Evolutionary conservation across 2,797 vertebrate species (phyloP), one percentile per base, ranked within the genome.

Genomic region (Dromococcyx pavoninus): DNA sequence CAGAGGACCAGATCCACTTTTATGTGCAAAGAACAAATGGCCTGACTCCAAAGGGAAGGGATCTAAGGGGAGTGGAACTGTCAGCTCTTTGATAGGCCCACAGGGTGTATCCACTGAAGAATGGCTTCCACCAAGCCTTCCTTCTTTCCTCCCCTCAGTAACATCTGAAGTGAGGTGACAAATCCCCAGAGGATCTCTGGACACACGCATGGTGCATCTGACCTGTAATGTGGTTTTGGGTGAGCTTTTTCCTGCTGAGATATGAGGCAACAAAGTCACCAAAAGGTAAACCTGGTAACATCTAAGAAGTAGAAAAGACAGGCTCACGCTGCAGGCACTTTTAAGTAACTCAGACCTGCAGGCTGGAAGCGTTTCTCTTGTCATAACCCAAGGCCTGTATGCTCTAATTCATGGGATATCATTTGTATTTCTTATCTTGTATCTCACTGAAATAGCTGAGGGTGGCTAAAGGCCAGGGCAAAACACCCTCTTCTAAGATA

Each of bases 181-280:
- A 76, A 85, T 28, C 44, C 54, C 25, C 56, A 60, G 32, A 39
- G 43, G 72, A 69, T 21, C 19, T 73, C 37, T 8, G 21, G 23
- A 72, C 10, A 32, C 22, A 5, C 37, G 37, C 13, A 41, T 0
- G 0, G 13, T 8, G 21, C 37, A 66, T 21, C 30, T 84, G 58
- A 72, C 28, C 54, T 17, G 27, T 23, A 61, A 70, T 6, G 4
- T 11, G 35, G 46, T 46, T 86, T 30, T 65, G 61, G 75, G 58
- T 35, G 24, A 69, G 41, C 23, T 46, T 33, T 27, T 33, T n/a
- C 43, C 43, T 75, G 43, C 44, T 51, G 39, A 25, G 23, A 39
- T 13, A 18, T 0, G 12, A 43, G 30, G 50, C 53, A 57, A 50
- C 2, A 3, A 48, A 57, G 61, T 50, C 35, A 18, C 3, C 62